Evolutionary conservation across 2,797 vertebrate species (phyloP).

Genomic region (Chaenodraco wilsoni): DNA sequence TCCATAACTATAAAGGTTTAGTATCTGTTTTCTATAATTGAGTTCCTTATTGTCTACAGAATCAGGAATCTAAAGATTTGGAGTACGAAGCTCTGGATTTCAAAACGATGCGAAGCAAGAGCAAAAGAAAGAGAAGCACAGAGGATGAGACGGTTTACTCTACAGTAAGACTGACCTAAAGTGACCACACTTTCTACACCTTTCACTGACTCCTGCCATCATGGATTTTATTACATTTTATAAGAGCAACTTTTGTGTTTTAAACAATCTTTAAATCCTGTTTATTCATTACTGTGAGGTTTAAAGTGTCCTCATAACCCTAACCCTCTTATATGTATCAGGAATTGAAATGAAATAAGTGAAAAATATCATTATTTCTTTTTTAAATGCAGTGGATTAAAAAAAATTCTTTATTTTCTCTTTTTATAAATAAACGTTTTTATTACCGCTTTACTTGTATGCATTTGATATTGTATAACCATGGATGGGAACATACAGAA

Average conservation of each 20-base stretch:
- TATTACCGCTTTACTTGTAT: background rate
- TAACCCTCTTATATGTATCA: too few species aligned
- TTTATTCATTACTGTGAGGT: background rate
- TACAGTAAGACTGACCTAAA: conserved; percentile 4
- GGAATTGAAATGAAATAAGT: too few species aligned
- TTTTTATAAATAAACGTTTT: background rate
- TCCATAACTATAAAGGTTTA: background rate
- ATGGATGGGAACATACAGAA: too few species aligned
- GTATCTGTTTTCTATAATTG: background rate
- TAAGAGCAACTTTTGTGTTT: background rate
- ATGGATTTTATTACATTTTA: background rate
- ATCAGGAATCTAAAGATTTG: background rate
- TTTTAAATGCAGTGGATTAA: background rate
- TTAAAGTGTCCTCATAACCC: background rate
- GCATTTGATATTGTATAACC: background rate
- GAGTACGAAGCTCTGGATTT: conserved; percentile 59
- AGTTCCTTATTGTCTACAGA: conserved; percentile 21
- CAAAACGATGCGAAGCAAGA: conserved; percentile 29
- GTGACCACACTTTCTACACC: background rate
- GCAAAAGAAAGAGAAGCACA: conserved; percentile 21
- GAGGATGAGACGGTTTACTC: conserved; percentile 45
- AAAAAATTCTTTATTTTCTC: background rate
- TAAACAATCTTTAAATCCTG: background rate
- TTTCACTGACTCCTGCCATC: background rate
- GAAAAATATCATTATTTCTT: too few species aligned